Conservation (phyloP, 2,888 invertebrate genomes). For the Agrenia bidenticulata region DNA sequence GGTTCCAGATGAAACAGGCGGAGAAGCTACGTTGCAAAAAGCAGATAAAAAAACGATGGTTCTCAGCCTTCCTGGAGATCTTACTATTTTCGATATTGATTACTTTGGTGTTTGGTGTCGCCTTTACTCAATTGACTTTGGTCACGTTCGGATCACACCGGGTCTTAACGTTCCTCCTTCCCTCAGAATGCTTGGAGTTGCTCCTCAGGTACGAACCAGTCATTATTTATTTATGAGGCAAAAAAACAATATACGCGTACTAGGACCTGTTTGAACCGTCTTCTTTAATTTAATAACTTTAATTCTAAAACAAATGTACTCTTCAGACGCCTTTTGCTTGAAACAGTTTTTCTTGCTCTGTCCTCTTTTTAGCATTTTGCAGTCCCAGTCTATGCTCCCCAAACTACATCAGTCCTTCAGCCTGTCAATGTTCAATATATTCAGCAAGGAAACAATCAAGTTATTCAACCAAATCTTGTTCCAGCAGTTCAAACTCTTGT, state of each 20-base stretch:
- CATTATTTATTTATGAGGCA: too few species aligned
- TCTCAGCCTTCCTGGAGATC: constrained; percentile 80
- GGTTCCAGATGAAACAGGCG: constrained; percentile 87
- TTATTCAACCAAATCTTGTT: constrained; percentile 33
- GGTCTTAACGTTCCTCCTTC: constrained; percentile 82
- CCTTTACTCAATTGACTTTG: constrained; percentile 89
- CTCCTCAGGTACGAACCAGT: constrained; percentile 76
- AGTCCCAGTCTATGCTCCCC: constrained; percentile 19
- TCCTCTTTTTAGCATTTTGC: constrained; percentile 24
- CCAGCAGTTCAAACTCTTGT: constrained; percentile 23
- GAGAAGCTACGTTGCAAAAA: constrained; percentile 70
- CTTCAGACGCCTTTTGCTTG: neutral
- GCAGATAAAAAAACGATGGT: constrained; percentile 87
- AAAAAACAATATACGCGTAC: too few species aligned
- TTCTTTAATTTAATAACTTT: too few species aligned
- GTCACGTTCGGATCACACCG: constrained; percentile 76
- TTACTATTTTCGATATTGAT: constrained; percentile 88
- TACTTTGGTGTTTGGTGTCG: constrained; percentile 93
- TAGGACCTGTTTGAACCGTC: too few species aligned
- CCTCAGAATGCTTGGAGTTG: constrained; percentile 87
- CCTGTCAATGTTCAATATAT: constrained; percentile 22
- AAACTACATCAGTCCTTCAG: constrained; percentile 7
- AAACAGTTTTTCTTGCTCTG: constrained; percentile 28
- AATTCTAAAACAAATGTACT: too few species aligned
- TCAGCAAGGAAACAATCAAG: constrained; percentile 34